Evolutionary conservation across 1,140 invertebrate genomes (phyloP).

Genomic region (Alviniconcha marisindica): DNA sequence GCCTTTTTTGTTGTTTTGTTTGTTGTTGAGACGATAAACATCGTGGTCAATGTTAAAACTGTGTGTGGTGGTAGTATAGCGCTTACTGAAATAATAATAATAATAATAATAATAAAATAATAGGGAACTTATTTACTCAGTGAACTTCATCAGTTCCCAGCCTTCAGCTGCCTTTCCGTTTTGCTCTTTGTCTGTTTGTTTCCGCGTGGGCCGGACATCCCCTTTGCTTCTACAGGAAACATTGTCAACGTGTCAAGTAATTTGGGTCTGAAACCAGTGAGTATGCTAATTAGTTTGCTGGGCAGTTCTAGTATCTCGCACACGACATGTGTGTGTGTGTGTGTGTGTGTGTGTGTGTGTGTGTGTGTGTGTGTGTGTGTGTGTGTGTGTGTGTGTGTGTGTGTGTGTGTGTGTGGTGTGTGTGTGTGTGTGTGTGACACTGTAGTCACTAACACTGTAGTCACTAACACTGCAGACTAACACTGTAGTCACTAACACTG

Average conservation of each 20-base stretch:
- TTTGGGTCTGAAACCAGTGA: neutral
- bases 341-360: no score
- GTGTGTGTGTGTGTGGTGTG: constrained; percentile 32
- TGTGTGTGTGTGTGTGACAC: constrained; percentile 9
- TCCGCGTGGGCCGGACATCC: neutral
- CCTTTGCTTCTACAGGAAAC: neutral
- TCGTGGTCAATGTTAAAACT: no score
- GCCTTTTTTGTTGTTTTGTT: no score
- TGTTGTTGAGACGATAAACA: no score
- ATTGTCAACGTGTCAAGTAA: constrained; percentile 8
- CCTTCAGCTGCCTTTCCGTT: neutral
- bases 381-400: constrained; percentile 5
- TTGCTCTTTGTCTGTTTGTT: neutral
- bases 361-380: neutral
- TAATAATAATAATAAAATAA: no score
- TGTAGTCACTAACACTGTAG: no score
- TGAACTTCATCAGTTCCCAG: neutral
- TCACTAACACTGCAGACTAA: no score
- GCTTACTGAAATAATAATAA: no score
- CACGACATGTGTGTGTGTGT: neutral
- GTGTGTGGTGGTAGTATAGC: no score
- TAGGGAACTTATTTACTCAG: neutral
- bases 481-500: neutral
- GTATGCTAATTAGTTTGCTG: neutral
- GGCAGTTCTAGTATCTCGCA: neutral